Evolutionary conservation across 2,797 vertebrate species (phyloP), one percentile per base, ranked within the genome.

Genomic region (Gouania willdenowi): DNA sequence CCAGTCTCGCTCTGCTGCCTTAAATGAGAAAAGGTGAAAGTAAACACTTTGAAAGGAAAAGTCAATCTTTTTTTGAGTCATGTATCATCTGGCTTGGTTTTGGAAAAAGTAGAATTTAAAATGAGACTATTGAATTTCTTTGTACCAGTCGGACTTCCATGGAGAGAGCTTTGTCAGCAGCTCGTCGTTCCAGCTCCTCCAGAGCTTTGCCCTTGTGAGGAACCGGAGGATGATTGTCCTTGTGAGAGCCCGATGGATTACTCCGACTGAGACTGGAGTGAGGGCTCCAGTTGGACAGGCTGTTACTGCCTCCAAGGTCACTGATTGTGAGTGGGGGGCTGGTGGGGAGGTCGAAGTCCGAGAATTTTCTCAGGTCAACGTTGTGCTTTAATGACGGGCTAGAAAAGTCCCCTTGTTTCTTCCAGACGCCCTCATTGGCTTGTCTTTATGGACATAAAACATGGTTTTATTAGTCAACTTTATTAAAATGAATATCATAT

Each of bases 1-100:
- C 97, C 95, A 98, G 83, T 98, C 97, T 14, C 95, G 79, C 82
- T 99, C 97, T 0, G 95, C 94, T 9, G 95, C 95, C 94, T 98
- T 68, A 20, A 41, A 44, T 59, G 30, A 8, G 11, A 22, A 36
- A 16, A 46, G 19, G 28, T 1, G 17, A 31, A 33, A 26, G 5
- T 13, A 12, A 38, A 39, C 10, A 26, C 36, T 43, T 24, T 5
- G 35, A 9, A 35, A 46, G 26, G 52, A 25, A n/a, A n/a, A n/a
- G n/a, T n/a, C n/a, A n/a, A n/a, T n/a, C n/a, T n/a, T n/a, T n/a
- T n/a, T n/a, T n/a, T n/a, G n/a, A n/a, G n/a, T n/a, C n/a, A n/a
- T n/a, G n/a, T n/a, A n/a, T n/a, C n/a, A n/a, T n/a, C n/a, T n/a
- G n/a, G n/a, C n/a, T n/a, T n/a, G n/a, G n/a, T n/a, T n/a, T n/a